Percentiles rank a stretch among this genome's conserved stretches.
These are phyloP conservation scores for Ophion costatus DNA, from an alignment of 2,888 invertebrate genomes.

Conservation along the genomic window DNA sequence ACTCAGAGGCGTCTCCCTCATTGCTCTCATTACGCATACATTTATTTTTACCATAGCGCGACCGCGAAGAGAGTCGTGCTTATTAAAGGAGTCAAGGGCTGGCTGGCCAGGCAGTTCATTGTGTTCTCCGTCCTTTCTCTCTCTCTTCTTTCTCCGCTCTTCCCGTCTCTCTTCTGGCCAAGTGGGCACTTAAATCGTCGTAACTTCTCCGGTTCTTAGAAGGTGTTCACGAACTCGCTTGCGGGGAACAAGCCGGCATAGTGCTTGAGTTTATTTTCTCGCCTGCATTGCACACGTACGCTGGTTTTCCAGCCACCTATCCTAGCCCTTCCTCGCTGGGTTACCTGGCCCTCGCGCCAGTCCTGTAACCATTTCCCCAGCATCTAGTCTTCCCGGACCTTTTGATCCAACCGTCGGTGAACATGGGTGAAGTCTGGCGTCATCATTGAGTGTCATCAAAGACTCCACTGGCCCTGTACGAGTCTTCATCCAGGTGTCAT, in stretches of 20 bases:
- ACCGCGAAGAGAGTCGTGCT: slow-evolving; percentile 44
- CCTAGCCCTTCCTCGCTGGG: not conserved
- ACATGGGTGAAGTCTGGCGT: too few relatives aligned
- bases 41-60: slow-evolving; percentile 27
- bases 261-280: slow-evolving; percentile 57
- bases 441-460: too few relatives aligned
- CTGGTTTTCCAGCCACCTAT: not conserved
- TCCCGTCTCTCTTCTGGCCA: slow-evolving; percentile 44
- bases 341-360: not conserved
- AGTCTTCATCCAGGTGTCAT: not conserved
- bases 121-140: not conserved
- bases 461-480: too few relatives aligned
- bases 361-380: slow-evolving; percentile 59
- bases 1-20: slow-evolving; percentile 20
- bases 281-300: slow-evolving; percentile 31
- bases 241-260: slow-evolving; percentile 28
- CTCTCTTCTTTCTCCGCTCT: not conserved
- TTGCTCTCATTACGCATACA: too few relatives aligned
- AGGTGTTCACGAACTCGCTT: slow-evolving; percentile 53
- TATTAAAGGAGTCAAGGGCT: slow-evolving; percentile 55
- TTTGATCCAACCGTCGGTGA: too few relatives aligned
- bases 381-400: not conserved
- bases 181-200: slow-evolving; percentile 70
- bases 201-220: slow-evolving; percentile 67
- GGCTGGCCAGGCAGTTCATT: not conserved